These are phyloP conservation scores for Patiria miniata DNA, from an alignment of 35 echinoderm and acorn worm genomes.

Conservation along the genomic window DNA sequence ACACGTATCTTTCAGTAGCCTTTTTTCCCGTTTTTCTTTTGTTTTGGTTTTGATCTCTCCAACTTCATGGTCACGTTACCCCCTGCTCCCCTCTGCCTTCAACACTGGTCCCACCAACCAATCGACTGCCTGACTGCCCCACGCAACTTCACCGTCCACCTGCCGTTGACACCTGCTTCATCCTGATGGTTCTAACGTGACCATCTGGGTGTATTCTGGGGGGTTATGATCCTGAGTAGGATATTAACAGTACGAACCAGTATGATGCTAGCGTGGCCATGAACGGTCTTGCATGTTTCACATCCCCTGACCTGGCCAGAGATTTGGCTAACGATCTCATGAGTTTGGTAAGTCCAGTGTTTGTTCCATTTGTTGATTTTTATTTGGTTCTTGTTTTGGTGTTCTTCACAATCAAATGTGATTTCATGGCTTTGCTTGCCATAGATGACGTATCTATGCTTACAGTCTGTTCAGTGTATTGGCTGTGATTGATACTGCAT, in stretches of 20 bases:
- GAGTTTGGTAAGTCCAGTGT: slow-evolving; percentile 89
- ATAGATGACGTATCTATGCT: too few relatives aligned
- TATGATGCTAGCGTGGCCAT: slow-evolving; percentile 98
- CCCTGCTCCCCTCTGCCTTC: not conserved
- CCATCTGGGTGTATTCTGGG: not conserved
- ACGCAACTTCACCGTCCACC: not conserved
- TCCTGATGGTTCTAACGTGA: not conserved
- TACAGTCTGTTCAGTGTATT: too few relatives aligned
- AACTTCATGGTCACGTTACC: slow-evolving; percentile 27
- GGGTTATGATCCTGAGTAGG: slow-evolving; percentile 34
- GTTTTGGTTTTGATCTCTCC: slow-evolving; percentile 22
- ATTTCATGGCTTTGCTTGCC: too few relatives aligned
- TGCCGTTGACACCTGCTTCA: not conserved
- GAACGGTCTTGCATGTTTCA: slow-evolving; percentile 99
- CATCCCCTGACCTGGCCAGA: slow-evolving; percentile 96
- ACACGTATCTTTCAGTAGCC: not conserved
- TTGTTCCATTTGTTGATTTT: not conserved
- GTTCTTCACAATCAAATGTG: too few relatives aligned
- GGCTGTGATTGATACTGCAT: too few relatives aligned
- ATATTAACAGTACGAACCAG: slow-evolving; percentile 88
- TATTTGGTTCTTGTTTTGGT: too few relatives aligned
- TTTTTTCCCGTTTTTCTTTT: not conserved
- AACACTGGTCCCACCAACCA: not conserved
- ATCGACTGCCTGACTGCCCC: too few relatives aligned
- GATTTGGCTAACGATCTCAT: slow-evolving; percentile 99